These are phyloP conservation scores for Pseudoips prasinana DNA, from an alignment of 2,888 invertebrate species.

Conservation along the genomic window DNA sequence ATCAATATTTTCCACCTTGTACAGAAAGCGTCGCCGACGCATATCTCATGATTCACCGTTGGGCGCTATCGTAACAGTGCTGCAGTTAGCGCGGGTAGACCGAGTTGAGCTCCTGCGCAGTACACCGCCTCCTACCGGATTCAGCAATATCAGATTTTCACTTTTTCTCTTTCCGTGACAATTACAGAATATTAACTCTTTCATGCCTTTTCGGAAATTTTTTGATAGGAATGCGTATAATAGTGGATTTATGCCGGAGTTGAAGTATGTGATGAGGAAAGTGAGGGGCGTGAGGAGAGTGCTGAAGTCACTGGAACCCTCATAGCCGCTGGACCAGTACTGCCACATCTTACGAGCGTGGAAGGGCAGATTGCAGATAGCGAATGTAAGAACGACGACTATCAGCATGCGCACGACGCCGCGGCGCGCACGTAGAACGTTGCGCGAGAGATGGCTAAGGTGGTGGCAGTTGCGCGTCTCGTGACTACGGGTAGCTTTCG, in stretches of 20 bases:
- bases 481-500: constrained; percentile 59
- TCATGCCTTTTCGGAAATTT: constrained; percentile 92
- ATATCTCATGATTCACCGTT: constrained; percentile 76
- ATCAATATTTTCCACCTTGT: constrained; percentile 66
- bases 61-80: constrained; percentile 77
- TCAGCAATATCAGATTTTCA: constrained; percentile 67
- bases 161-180: constrained; percentile 64
- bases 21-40: constrained; percentile 65
- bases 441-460: constrained; percentile 87
- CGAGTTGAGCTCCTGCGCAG: constrained; percentile 74
- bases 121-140: constrained; percentile 67
- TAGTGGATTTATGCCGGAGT: constrained; percentile 94
- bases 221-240: constrained; percentile 93
- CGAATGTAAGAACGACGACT: constrained; percentile 93
- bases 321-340: constrained; percentile 88
- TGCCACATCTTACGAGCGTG: constrained; percentile 95
- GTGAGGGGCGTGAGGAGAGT: constrained; percentile 91
- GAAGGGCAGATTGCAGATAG: constrained; percentile 93
- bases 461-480: constrained; percentile 81
- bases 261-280: constrained; percentile 93
- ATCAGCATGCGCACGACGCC: constrained; percentile 95
- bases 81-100: constrained; percentile 79
- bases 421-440: constrained; percentile 89
- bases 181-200: constrained; percentile 87
- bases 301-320: constrained; percentile 88